These are phyloP conservation scores for Schizothorax lantsangensis DNA, from an alignment of 2,797 vertebrate genomes.

Conservation along the genomic window DNA sequence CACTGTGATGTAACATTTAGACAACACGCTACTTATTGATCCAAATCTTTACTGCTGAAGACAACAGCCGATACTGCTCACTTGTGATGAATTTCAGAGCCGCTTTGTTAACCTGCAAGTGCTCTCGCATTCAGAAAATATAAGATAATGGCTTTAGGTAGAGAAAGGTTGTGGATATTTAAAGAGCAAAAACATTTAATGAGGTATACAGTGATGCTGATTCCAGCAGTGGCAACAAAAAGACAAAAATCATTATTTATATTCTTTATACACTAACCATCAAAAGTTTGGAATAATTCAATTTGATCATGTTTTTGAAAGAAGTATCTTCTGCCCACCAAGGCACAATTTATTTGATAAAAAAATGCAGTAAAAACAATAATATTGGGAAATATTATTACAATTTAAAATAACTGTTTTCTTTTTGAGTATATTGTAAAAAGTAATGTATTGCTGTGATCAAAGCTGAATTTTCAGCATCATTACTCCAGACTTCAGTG, in stretches of 20 bases:
- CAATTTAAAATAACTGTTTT: neutral
- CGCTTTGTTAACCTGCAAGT: constrained; percentile 45
- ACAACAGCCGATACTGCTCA: constrained; percentile 60
- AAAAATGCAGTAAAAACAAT: neutral
- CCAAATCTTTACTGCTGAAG: constrained; percentile 65
- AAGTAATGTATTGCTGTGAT: neutral
- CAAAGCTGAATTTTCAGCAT: neutral
- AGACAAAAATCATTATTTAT: neutral
- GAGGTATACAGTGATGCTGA: neutral
- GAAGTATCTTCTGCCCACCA: neutral
- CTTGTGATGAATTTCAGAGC: constrained; percentile 53
- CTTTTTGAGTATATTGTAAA: neutral
- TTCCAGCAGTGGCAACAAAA: neutral
- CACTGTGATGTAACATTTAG: constrained; percentile 80
- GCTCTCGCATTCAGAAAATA: neutral
- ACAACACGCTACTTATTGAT: constrained; percentile 73
- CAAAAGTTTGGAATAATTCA: neutral
- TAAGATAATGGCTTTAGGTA: neutral
- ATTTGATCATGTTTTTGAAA: neutral
- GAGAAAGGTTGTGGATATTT: neutral
- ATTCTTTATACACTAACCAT: neutral
- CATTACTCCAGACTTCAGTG: neutral
- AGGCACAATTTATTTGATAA: neutral
- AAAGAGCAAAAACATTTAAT: neutral
- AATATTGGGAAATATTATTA: neutral